These are phyloP conservation scores for Serrognathus titanus DNA, from an alignment of 2,888 invertebrate genomes.

Conservation along the genomic window DNA sequence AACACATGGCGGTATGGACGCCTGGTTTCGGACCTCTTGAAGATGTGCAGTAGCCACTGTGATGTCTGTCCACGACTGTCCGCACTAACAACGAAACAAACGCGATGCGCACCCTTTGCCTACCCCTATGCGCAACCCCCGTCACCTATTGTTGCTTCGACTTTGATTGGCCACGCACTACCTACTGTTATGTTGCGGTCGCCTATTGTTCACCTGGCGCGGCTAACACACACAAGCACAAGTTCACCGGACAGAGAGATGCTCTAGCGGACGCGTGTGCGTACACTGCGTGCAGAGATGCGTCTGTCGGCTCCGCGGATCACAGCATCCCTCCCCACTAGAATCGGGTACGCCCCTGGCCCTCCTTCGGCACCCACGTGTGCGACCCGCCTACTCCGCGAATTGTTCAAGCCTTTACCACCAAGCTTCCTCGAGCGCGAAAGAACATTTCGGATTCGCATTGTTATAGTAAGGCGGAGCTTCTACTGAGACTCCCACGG, in stretches of 20 bases:
- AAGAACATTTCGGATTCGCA: constrained; percentile 47
- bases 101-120: constrained; percentile 30
- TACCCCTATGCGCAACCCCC: constrained; percentile 27
- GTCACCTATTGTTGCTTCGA: constrained; percentile 42
- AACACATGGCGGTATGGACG: constrained; percentile 48
- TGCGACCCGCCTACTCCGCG: constrained; percentile 45
- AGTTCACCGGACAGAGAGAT: neutral
- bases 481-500: constrained; percentile 38
- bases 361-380: constrained; percentile 46
- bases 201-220: constrained; percentile 5
- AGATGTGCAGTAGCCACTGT: constrained; percentile 49
- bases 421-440: constrained; percentile 33
- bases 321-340: constrained; percentile 40
- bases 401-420: constrained; percentile 41
- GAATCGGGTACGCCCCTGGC: constrained; percentile 31
- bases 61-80: constrained; percentile 34
- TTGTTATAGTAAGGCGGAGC: constrained; percentile 42
- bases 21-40: constrained; percentile 47
- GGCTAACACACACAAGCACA: constrained; percentile 15
- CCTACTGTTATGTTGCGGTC: constrained; percentile 7
- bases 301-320: constrained; percentile 43
- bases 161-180: constrained; percentile 33
- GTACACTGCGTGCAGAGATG: constrained; percentile 48
- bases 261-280: constrained; percentile 37
- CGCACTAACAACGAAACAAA: constrained; percentile 24